These are phyloP conservation scores for Tinea pellionella DNA, from an alignment of 2,888 invertebrate genomes.

Conservation along the genomic window DNA sequence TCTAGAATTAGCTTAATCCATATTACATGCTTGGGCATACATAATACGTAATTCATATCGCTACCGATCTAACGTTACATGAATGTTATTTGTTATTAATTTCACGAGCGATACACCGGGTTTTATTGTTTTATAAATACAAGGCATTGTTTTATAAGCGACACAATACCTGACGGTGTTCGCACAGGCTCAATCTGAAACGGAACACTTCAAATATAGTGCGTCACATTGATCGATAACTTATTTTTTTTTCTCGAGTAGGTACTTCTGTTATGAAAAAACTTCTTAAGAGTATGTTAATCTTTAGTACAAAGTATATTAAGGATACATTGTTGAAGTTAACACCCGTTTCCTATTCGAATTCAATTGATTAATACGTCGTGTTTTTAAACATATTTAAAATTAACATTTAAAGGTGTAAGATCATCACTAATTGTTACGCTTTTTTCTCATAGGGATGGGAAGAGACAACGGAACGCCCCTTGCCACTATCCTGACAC, in stretches of 20 bases:
- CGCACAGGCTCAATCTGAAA: conserved; percentile 21
- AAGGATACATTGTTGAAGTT: too few relatives aligned
- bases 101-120: conserved; percentile 67
- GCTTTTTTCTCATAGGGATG: too few relatives aligned
- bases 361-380: too few relatives aligned
- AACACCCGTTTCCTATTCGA: too few relatives aligned
- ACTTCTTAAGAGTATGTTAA: too few relatives aligned
- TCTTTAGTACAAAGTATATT: too few relatives aligned
- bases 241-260: neutral
- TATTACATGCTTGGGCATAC: neutral
- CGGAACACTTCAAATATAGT: conserved; percentile 6
- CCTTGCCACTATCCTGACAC: too few relatives aligned
- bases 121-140: conserved; percentile 70
- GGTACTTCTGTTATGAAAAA: neutral
- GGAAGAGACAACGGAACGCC: too few relatives aligned
- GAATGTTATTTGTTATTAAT: conserved; percentile 71
- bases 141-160: conserved; percentile 65
- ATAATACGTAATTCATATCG: conserved; percentile 41
- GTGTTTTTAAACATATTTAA: too few relatives aligned
- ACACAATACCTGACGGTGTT: conserved; percentile 61
- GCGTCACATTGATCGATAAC: conserved; percentile 3
- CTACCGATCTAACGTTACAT: conserved; percentile 65
- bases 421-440: too few relatives aligned
- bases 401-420: too few relatives aligned
- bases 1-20: neutral